Evolutionary conservation across 2,888 invertebrate species (phyloP).

Genomic region (Megamerina dolium): DNA sequence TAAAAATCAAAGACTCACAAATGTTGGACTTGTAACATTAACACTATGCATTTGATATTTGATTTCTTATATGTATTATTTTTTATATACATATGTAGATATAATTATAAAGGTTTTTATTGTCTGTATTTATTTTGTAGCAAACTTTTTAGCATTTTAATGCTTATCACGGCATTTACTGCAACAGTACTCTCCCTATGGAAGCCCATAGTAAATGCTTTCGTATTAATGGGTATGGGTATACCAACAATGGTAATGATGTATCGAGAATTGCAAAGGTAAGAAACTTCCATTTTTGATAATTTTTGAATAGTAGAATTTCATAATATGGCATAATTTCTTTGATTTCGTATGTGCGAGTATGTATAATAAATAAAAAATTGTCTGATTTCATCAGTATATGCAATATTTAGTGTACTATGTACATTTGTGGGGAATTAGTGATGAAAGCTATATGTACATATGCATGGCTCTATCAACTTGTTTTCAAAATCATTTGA

Average conservation of each 20-base stretch:
- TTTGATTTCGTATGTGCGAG: too few species aligned
- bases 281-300: slow-evolving; percentile 24
- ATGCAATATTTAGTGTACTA: too few species aligned
- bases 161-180: slow-evolving; percentile 55
- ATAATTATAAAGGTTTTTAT: not conserved
- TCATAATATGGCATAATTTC: too few species aligned
- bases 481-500: too few species aligned
- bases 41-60: not conserved
- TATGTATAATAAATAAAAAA: too few species aligned
- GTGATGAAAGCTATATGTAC: too few species aligned
- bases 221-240: slow-evolving; percentile 69
- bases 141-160: slow-evolving; percentile 57
- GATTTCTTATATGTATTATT: not conserved
- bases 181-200: slow-evolving; percentile 66
- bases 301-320: too few species aligned
- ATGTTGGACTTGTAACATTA: not conserved
- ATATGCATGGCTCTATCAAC: too few species aligned
- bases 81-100: not conserved
- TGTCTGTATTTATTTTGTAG: slow-evolving; percentile 44
- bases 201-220: slow-evolving; percentile 76
- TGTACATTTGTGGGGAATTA: too few species aligned
- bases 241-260: slow-evolving; percentile 65
- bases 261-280: slow-evolving; percentile 64
- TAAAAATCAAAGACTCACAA: not conserved
- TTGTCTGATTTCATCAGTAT: too few species aligned